Conservation (phyloP, 2,113 vertebrate genomes). For the Nerophis ophidion region DNA sequence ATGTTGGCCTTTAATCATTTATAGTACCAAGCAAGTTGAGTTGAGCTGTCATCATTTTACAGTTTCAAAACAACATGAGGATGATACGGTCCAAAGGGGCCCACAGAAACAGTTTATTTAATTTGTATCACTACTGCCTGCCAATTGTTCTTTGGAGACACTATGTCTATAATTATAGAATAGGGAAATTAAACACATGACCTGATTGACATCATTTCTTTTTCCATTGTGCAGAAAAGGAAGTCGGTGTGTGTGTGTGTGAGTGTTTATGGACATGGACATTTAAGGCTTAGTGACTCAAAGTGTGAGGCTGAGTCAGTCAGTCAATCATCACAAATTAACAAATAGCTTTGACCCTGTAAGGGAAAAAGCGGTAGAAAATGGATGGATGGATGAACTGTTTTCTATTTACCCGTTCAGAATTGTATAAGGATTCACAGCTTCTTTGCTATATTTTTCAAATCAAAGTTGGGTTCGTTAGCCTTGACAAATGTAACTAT, state of each 20-base stretch:
- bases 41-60: background rate
- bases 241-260: background rate
- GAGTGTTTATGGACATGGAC: slow-evolving; percentile 11
- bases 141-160: background rate
- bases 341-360: slow-evolving; percentile 2
- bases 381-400: background rate
- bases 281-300: slow-evolving; percentile 35
- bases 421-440: too few species aligned
- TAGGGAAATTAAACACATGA: slow-evolving; percentile 50
- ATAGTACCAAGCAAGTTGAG: background rate
- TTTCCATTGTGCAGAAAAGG: background rate
- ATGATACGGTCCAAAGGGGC: background rate
- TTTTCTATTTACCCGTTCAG: slow-evolving; percentile 7
- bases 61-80: background rate
- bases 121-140: too few species aligned
- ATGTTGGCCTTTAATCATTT: slow-evolving; percentile 3
- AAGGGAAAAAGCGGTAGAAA: too few species aligned
- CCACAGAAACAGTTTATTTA: background rate
- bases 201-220: slow-evolving; percentile 43
- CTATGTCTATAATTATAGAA: slow-evolving; percentile 25
- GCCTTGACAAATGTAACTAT: too few species aligned
- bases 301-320: slow-evolving; percentile 18
- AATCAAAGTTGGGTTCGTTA: too few species aligned
- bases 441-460: too few species aligned
- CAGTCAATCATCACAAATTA: slow-evolving; percentile 13